These are phyloP conservation scores for Cancer borealis DNA, from an alignment of 2,888 invertebrate genomes.

Conservation along the genomic window DNA sequence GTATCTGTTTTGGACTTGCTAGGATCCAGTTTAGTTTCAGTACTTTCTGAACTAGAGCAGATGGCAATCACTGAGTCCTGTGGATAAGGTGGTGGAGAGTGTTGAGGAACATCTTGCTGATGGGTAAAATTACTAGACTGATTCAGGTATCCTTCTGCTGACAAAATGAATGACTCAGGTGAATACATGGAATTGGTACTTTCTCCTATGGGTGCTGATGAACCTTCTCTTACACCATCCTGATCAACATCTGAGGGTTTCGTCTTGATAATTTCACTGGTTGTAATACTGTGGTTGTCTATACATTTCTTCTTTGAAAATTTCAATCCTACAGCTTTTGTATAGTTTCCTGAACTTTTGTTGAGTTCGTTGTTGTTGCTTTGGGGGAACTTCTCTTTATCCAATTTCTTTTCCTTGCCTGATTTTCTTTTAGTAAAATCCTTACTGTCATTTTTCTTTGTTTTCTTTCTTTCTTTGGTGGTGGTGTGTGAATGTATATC, in stretches of 20 bases:
- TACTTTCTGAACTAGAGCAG: background rate
- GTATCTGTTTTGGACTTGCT: background rate
- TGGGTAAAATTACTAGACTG: background rate
- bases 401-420: background rate
- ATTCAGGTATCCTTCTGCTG: background rate
- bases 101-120: slow-evolving; percentile 52
- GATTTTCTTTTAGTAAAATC: background rate
- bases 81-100: slow-evolving; percentile 68
- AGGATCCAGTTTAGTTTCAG: background rate
- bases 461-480: background rate
- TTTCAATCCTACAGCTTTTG: background rate
- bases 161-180: slow-evolving; percentile 19
- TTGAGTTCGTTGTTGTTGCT: background rate
- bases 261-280: background rate
- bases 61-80: background rate
- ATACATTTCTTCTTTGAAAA: background rate
- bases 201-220: background rate
- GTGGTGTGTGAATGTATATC: background rate
- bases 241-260: background rate
- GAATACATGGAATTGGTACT: background rate
- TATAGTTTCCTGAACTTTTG: background rate
- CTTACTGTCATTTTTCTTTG: background rate
- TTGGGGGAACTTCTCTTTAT: background rate
- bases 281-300: background rate
- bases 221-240: slow-evolving; percentile 4